A percentile compares a stretch with the other conserved stretches of the same genome.
phyloP scores from a whole-genome alignment of 2,797 vertebrate genomes.

The Tapirus indicus region DNA sequence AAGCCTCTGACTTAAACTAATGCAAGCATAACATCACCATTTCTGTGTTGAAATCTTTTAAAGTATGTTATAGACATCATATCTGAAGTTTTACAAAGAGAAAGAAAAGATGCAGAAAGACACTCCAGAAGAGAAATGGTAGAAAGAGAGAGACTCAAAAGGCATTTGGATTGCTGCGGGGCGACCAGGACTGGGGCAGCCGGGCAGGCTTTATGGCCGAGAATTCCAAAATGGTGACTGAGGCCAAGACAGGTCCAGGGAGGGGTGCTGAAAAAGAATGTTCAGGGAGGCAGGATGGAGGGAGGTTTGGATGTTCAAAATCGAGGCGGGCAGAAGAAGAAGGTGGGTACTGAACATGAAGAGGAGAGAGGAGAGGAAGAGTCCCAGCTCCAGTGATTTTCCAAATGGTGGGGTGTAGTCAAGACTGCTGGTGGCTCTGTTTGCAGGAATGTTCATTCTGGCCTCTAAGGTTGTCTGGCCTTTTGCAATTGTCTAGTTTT shows the following conservation, averaged over 20 bases:
- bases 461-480: background rate
- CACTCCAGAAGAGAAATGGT: background rate
- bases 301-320: background rate
- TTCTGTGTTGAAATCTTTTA: background rate
- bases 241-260: background rate
- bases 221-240: background rate
- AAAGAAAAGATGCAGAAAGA: background rate
- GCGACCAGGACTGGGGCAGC: accelerated
- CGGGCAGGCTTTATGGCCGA: background rate
- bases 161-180: background rate
- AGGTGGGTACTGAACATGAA: background rate
- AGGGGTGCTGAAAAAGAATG: background rate
- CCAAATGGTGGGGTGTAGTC: background rate
- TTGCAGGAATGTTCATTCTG: background rate
- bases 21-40: background rate
- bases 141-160: background rate
- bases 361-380: background rate
- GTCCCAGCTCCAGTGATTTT: background rate
- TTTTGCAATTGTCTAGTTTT: background rate
- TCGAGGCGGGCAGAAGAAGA: background rate
- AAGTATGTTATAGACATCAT: background rate
- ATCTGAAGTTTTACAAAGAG: background rate
- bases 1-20: background rate
- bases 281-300: background rate
- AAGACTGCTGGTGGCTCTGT: background rate